Percentiles rank a stretch among this genome's conserved stretches.
Evolutionary conservation across 2,113 vertebrate genomes (phyloP).

Genomic region (Thomomys bottae): DNA sequence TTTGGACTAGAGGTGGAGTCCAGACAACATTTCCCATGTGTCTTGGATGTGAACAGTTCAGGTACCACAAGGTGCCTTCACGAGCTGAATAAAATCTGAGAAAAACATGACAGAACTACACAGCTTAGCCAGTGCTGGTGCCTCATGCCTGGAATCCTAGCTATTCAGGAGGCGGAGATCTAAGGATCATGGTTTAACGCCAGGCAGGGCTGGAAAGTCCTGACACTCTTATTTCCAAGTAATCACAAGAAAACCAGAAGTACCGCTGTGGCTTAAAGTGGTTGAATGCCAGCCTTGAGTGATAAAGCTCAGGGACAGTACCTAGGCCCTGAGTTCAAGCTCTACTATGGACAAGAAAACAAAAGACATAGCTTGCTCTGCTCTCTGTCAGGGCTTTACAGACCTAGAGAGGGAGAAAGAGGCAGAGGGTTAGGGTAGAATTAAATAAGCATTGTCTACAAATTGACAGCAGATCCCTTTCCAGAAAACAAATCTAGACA

Average conservation of each 20-base stretch:
- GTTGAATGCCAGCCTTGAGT: too few species aligned
- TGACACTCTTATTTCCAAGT: too few species aligned
- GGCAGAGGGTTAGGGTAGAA: not conserved
- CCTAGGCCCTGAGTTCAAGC: too few species aligned
- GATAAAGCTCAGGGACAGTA: too few species aligned
- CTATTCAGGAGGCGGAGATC: too few species aligned
- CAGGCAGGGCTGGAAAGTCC: too few species aligned
- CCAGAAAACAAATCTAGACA: conserved; percentile 38
- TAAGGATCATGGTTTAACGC: too few species aligned
- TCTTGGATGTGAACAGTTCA: not conserved
- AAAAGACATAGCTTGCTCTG: not conserved
- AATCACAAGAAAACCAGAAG: too few species aligned
- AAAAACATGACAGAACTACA: not conserved
- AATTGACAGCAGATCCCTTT: not conserved
- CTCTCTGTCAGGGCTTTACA: not conserved
- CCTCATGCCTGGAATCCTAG: too few species aligned
- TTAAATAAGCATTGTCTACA: not conserved
- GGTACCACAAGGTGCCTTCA: not conserved
- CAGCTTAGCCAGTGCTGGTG: too few species aligned
- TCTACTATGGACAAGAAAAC: too few species aligned
- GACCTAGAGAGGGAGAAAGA: not conserved
- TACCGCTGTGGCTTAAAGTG: too few species aligned
- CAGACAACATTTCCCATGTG: not conserved
- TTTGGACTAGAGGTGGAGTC: not conserved
- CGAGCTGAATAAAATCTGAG: not conserved